Conservation (phyloP, 2,113 vertebrate species). For the Xyliphius kryptos region DNA sequence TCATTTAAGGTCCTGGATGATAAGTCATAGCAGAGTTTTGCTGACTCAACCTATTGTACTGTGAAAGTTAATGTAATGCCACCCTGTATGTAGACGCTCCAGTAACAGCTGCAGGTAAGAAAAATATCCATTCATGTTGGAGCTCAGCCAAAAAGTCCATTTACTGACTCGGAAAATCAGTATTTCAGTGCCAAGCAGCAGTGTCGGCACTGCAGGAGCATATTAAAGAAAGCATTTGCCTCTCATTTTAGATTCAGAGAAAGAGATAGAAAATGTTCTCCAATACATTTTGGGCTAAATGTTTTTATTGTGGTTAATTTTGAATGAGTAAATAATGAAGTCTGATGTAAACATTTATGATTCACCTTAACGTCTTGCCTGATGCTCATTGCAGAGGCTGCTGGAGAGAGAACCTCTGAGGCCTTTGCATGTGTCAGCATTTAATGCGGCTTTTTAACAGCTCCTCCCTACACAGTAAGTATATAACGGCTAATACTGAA, state of each 20-base stretch:
- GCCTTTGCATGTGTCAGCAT: constrained; percentile 27
- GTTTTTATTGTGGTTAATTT: too few relatives aligned
- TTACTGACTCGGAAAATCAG: constrained; percentile 51
- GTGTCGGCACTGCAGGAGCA: constrained; percentile 35
- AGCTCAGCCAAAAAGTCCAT: constrained; percentile 52
- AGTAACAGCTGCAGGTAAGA: constrained; percentile 14
- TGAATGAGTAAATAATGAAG: not conserved
- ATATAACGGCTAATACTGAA: constrained; percentile 13
- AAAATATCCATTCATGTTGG: constrained; percentile 39
- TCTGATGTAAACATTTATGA: constrained; percentile 1
- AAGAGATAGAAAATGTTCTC: constrained; percentile 13
- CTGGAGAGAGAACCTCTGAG: constrained; percentile 8
- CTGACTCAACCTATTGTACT: not conserved
- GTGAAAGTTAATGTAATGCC: constrained; percentile 24
- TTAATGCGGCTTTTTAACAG: constrained; percentile 2
- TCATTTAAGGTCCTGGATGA: not conserved
- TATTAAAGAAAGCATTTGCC: constrained; percentile 18
- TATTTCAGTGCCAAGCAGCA: constrained; percentile 47
- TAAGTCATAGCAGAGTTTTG: not conserved
- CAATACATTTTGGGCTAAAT: not conserved
- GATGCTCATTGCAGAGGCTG: not conserved
- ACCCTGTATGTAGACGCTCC: not conserved
- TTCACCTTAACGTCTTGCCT: not conserved
- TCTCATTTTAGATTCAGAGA: not conserved
- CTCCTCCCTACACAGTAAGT: constrained; percentile 27